Conservation (phyloP, 2,797 vertebrate genomes). For the Ceyx erithaca region DNA sequence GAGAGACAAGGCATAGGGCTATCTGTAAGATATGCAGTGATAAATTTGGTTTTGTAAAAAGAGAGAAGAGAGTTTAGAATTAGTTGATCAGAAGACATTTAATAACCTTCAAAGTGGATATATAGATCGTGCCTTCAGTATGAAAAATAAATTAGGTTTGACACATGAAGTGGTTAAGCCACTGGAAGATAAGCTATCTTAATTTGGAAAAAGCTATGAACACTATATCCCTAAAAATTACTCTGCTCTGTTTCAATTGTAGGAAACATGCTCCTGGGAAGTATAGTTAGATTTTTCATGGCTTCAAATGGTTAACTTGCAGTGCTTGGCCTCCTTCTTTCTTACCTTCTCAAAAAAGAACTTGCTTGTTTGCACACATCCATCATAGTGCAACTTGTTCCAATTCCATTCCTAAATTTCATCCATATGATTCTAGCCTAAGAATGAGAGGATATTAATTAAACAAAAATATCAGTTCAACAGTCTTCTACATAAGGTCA, state of each 20-base stretch:
- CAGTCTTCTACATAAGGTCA: not conserved
- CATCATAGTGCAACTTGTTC: not conserved
- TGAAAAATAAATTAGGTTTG: not conserved
- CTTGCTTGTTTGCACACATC: not conserved
- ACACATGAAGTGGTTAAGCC: not conserved
- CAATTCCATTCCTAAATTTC: not conserved
- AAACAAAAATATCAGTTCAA: not conserved
- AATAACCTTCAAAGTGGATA: not conserved
- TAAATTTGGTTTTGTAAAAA: not conserved
- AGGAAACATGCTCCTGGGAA: not conserved
- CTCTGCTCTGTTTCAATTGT: not conserved
- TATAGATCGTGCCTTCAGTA: not conserved
- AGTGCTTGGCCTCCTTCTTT: not conserved
- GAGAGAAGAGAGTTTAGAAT: not conserved
- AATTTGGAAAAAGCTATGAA: not conserved
- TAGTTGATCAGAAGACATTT: not conserved
- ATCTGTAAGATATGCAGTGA: conserved; percentile 27
- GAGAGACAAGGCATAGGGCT: conserved; percentile 5
- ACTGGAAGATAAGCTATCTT: not conserved
- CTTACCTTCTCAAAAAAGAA: not conserved
- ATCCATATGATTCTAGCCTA: not conserved
- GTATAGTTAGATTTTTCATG: not conserved
- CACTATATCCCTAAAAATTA: not conserved
- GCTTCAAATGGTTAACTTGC: not conserved
- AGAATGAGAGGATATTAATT: not conserved